Base-by-base conservation (phyloP, 2,113 vertebrate species). In the Carassius carassius region DNA sequence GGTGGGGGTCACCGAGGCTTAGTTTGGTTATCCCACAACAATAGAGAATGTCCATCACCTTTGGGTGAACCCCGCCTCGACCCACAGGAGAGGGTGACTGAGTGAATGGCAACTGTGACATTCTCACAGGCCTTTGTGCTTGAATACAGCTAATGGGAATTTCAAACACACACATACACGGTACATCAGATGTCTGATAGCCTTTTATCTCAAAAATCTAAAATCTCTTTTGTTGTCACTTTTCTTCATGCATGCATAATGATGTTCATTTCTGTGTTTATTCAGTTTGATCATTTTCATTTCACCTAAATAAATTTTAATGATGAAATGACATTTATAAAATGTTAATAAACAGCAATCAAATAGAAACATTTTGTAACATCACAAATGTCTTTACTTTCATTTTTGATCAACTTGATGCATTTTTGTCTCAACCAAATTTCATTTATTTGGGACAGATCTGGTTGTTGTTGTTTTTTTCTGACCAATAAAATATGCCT, bases 21-120 rank as follows among this genome's bases (percentile, higher is more conserved):
- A 84, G 79, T 86, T 89, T 84, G 58, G 87, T 88, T 86, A 87
- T 88, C 90, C 84, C 87, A 58, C 51, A 87, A 90, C 89, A 91
- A 91, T 84, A 85, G 85, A 86, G 65, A 73, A 23, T 87, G 87
- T 88, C 90, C 75, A 87, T 89, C 90, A 89, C 82, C 76, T 81
- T 86, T 35, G 82, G 74, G 76, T 72, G 60, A 44, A 83, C 84
- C 82, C 84, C 56, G 32, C 82, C 78, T 44, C 37, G 62, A 69
- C 80, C 69, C 78, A 47, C 60, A 79, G 49, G 29, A 82, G 51
- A 25, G 65, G 21, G 78, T 86, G 56, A 75, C 58, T 67, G 76
- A 77, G 76, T 81, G 67, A 91, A 86, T 80, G 85, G 84, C 79
- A 85, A 82, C 83, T 83, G 84, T 83, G 75, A 72, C 81, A 47